phyloP scores from a whole-genome alignment of 2,113 vertebrate species.

The Steatornis caripensis region DNA sequence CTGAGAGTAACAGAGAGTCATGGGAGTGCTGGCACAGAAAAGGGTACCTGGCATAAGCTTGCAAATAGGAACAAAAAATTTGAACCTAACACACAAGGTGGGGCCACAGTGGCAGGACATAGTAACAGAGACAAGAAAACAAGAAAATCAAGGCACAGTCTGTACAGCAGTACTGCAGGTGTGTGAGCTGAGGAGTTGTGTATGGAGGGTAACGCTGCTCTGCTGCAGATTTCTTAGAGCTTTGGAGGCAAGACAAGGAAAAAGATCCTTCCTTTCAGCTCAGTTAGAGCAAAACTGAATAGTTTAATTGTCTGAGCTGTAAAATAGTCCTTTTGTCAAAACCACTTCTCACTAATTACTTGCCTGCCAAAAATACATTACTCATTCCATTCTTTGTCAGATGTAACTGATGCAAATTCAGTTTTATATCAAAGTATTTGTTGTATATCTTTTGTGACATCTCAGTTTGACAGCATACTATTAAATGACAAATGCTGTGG shows the following conservation, averaged over 20 bases:
- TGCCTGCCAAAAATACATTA: neutral
- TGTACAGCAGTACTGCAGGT: neutral
- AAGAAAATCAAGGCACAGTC: neutral
- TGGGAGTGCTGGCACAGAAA: neutral
- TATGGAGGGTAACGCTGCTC: neutral
- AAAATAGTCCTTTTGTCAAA: neutral
- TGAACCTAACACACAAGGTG: neutral
- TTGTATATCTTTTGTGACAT: neutral
- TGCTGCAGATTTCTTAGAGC: neutral
- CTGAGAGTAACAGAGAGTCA: neutral
- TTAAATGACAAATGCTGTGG: neutral
- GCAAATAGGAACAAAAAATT: neutral
- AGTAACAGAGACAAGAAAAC: neutral
- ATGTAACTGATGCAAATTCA: neutral
- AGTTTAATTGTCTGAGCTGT: neutral
- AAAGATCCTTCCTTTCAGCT: neutral
- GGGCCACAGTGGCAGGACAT: neutral
- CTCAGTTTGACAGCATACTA: neutral
- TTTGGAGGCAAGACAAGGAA: neutral
- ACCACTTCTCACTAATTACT: neutral
- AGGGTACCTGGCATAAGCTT: neutral
- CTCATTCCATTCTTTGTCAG: neutral
- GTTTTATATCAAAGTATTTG: neutral
- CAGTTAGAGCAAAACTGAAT: neutral
- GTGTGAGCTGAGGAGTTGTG: neutral